These are phyloP conservation scores for Dicyrtoma fusca DNA, from an alignment of 2,888 invertebrate genomes.

Conservation along the genomic window DNA sequence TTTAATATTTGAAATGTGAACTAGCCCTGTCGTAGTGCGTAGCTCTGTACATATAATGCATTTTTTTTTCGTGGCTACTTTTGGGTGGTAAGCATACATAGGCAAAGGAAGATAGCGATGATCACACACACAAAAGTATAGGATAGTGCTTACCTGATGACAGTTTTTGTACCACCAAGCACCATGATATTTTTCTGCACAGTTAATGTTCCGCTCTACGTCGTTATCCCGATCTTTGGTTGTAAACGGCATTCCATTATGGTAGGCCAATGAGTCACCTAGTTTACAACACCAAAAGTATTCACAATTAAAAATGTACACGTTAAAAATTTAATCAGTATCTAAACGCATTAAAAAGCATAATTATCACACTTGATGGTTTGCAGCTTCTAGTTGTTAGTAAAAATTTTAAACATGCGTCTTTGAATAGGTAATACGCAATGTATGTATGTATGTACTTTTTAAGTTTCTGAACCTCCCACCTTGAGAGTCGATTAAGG, in stretches of 20 bases:
- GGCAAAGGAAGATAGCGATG: no score
- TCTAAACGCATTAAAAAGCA: neutral
- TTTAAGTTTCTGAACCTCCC: neutral
- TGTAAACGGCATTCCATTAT: slow-evolving; percentile 53
- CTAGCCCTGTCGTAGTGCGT: no score
- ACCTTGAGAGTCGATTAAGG: neutral
- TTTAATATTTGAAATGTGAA: neutral
- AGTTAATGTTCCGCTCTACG: slow-evolving; percentile 43
- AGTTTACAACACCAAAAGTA: neutral
- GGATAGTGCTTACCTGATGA: slow-evolving; percentile 45
- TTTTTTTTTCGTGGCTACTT: no score
- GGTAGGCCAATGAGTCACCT: slow-evolving; percentile 53
- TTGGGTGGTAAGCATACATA: no score
- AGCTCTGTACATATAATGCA: no score
- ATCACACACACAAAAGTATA: no score
- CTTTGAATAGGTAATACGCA: no score
- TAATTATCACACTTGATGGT: neutral
- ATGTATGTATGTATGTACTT: neutral
- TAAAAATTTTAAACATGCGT: no score
- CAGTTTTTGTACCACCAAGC: slow-evolving; percentile 55
- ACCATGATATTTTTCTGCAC: slow-evolving; percentile 50
- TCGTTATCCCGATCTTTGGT: slow-evolving; percentile 54
- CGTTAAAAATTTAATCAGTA: neutral
- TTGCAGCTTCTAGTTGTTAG: no score
- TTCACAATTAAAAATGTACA: neutral